phyloP scores from a whole-genome alignment of 2,113 vertebrate species.

The Gymnogyps californianus region DNA sequence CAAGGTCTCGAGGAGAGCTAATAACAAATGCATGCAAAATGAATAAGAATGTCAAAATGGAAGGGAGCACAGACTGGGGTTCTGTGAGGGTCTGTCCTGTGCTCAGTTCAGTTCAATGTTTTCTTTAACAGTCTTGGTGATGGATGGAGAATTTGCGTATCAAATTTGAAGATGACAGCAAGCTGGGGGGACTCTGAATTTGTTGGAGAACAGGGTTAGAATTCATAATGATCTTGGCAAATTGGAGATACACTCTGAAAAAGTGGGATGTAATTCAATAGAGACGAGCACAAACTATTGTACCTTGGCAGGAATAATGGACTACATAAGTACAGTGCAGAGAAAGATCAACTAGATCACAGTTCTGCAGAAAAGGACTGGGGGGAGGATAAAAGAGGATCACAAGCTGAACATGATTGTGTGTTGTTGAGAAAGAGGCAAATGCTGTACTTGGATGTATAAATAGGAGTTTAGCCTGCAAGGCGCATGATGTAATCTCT shows the following conservation, averaged over 20 bases:
- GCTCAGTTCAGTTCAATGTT: neutral
- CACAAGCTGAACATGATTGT: conserved; percentile 32
- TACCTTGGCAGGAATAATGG: conserved; percentile 9
- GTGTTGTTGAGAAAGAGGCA: conserved; percentile 23
- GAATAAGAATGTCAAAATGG: neutral
- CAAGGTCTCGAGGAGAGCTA: neutral
- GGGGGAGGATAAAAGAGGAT: conserved; percentile 16
- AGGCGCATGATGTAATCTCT: conserved; percentile 50
- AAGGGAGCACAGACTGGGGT: neutral
- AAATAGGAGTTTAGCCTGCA: conserved; percentile 53
- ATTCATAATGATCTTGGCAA: conserved; percentile 24
- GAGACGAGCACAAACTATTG: conserved; percentile 12
- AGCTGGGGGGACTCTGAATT: neutral
- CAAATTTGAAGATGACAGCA: conserved; percentile 16
- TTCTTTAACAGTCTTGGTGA: neutral
- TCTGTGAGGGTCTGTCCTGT: neutral
- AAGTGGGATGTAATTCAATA: conserved; percentile 29
- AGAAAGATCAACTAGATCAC: conserved; percentile 51
- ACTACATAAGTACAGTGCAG: conserved; percentile 5
- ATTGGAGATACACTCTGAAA: neutral
- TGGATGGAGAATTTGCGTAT: conserved; percentile 7
- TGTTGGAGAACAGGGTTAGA: neutral
- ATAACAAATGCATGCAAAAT: neutral
- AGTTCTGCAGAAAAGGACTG: conserved; percentile 6
- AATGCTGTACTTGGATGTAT: conserved; percentile 34